phyloP scores from a whole-genome alignment of 23 tunicate species.

The Clavelina lepadiformis region DNA sequence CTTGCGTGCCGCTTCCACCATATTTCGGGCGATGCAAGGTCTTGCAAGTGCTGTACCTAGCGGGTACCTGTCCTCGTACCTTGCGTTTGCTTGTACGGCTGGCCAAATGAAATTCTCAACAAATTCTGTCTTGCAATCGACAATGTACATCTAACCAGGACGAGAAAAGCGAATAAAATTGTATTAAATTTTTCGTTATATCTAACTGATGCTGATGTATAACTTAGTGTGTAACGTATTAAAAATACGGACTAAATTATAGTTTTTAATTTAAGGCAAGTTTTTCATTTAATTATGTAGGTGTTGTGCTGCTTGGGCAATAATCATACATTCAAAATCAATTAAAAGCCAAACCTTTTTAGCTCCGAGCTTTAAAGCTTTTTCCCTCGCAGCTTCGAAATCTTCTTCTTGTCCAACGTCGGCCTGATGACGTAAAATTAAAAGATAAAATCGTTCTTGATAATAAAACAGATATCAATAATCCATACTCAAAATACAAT shows the following conservation, averaged over 20 bases:
- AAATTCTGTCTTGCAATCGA: slow-evolving; percentile 75
- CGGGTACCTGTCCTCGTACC: slow-evolving; percentile 76
- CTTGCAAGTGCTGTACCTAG: slow-evolving; percentile 93
- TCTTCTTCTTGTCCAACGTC: slow-evolving; percentile 94
- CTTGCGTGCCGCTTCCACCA: slow-evolving; percentile 79
- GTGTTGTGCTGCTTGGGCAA: too few relatives aligned
- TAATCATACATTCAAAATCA: too few relatives aligned
- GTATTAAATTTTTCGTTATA: too few relatives aligned
- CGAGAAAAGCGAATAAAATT: too few relatives aligned
- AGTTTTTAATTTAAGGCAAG: too few relatives aligned
- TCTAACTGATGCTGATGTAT: too few relatives aligned
- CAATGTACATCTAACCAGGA: slow-evolving; percentile 55
- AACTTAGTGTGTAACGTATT: too few relatives aligned
- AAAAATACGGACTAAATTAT: too few relatives aligned
- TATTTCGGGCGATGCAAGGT: slow-evolving; percentile 78
- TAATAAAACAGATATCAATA: too few relatives aligned
- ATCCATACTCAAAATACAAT: too few relatives aligned
- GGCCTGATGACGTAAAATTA: slow-evolving; percentile 62
- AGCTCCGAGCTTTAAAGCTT: slow-evolving; percentile 88
- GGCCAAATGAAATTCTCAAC: slow-evolving; percentile 93
- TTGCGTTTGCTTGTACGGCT: slow-evolving; percentile 70
- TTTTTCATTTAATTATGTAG: too few relatives aligned
- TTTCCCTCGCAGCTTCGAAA: slow-evolving; percentile 74
- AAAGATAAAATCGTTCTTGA: too few relatives aligned
- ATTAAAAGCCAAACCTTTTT: slow-evolving; percentile 62